A percentile compares a stretch with the other conserved stretches of the same genome.
Evolutionary conservation across 2,797 vertebrate genomes (phyloP).

Genomic region (Falco rusticolus): DNA sequence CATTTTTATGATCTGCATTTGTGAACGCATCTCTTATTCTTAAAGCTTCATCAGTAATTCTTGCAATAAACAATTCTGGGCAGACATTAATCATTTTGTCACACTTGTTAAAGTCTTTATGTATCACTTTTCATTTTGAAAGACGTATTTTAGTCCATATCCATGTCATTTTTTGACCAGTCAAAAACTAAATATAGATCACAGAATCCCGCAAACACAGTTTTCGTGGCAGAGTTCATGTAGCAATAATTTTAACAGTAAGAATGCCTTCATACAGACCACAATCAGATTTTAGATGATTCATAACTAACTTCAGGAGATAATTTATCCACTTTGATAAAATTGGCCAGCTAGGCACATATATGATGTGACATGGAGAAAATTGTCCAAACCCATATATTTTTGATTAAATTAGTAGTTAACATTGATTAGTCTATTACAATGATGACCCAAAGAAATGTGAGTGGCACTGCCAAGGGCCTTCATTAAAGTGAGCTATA

Average conservation of each 20-base stretch:
- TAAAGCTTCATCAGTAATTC: neutral
- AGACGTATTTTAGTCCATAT: neutral
- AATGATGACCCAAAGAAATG: neutral
- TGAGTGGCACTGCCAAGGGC: neutral
- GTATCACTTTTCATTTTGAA: neutral
- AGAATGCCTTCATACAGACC: neutral
- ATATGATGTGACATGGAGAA: neutral
- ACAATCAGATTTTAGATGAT: neutral
- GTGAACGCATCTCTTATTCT: neutral
- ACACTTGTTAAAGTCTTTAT: neutral
- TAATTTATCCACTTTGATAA: neutral
- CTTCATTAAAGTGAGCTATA: neutral
- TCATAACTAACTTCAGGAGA: neutral
- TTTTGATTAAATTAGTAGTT: neutral
- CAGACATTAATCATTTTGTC: neutral
- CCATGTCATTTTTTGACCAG: neutral
- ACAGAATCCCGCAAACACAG: neutral
- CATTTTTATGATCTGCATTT: neutral
- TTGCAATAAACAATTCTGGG: neutral
- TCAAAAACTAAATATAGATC: neutral
- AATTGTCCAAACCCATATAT: neutral
- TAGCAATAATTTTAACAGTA: neutral
- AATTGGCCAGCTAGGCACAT: neutral
- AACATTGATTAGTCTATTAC: neutral
- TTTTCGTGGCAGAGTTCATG: neutral